Conservation (phyloP, 2,113 vertebrate genomes). For the Tragulus kanchil region DNA sequence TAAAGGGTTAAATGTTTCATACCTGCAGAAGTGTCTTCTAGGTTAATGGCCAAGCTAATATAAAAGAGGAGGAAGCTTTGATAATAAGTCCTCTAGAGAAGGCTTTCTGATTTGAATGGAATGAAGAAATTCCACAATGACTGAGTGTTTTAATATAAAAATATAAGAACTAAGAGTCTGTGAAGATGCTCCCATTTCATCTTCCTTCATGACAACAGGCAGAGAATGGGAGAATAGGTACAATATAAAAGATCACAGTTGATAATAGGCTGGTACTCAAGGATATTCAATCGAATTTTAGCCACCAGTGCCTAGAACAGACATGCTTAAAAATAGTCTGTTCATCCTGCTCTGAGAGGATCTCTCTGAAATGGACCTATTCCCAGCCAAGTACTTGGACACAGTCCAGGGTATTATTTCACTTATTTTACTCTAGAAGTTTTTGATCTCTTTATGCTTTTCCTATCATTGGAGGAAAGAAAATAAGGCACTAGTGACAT, state of each 20-base stretch:
- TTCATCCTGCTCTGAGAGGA: neutral
- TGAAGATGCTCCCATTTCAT: neutral
- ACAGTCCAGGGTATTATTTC: neutral
- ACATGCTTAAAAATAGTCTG: neutral
- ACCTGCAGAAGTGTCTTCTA: neutral
- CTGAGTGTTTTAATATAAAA: slow-evolving; percentile 47
- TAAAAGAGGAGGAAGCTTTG: neutral
- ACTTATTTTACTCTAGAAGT: slow-evolving; percentile 24
- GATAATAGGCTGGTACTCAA: neutral
- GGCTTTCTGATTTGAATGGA: slow-evolving; percentile 46
- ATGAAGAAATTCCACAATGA: slow-evolving; percentile 1
- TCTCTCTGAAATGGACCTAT: slow-evolving; percentile 41
- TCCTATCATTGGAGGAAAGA: neutral
- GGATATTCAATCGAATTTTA: slow-evolving; percentile 5
- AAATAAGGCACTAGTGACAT: slow-evolving; percentile 20
- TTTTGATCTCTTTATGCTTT: too few relatives aligned
- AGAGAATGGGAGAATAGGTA: neutral
- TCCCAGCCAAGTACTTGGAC: neutral
- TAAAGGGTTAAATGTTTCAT: neutral
- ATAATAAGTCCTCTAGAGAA: neutral
- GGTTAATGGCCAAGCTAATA: neutral
- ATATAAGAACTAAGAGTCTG: slow-evolving; percentile 41
- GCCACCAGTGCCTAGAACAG: neutral
- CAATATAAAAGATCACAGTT: slow-evolving; percentile 4
- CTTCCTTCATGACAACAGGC: neutral